These are phyloP conservation scores for Serrognathus titanus DNA, from an alignment of 2,888 invertebrate species.

Conservation along the genomic window DNA sequence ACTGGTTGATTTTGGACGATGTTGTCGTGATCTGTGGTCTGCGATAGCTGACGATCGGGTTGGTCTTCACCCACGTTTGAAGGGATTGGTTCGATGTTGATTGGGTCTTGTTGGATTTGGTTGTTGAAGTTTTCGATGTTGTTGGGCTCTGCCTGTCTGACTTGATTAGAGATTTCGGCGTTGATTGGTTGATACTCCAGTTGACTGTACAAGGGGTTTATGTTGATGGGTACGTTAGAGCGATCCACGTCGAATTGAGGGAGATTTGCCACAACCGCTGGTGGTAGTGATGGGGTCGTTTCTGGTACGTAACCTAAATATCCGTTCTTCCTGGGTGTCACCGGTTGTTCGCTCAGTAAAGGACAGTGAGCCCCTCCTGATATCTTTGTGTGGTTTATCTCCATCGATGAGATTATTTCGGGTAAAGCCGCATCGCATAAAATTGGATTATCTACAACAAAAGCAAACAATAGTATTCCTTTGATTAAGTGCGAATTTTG, in stretches of 20 bases:
- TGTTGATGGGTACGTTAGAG: slow-evolving; percentile 8
- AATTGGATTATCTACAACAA: slow-evolving; percentile 74
- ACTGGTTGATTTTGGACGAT: not conserved
- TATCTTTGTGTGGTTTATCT: slow-evolving; percentile 69
- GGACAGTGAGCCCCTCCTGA: slow-evolving; percentile 58
- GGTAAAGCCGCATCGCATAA: slow-evolving; percentile 71
- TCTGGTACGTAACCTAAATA: slow-evolving; percentile 39
- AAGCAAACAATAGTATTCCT: not conserved
- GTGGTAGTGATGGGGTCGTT: slow-evolving; percentile 1
- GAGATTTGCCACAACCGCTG: not conserved
- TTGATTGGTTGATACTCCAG: not conserved
- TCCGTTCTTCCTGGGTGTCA: slow-evolving; percentile 41
- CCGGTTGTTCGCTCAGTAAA: slow-evolving; percentile 43
- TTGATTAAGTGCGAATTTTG: not conserved
- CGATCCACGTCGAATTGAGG: not conserved
- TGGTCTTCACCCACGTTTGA: not conserved
- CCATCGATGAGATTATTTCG: slow-evolving; percentile 67
- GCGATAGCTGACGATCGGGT: not conserved
- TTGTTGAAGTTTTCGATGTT: slow-evolving; percentile 12
- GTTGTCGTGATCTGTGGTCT: not conserved
- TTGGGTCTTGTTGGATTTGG: slow-evolving; percentile 13
- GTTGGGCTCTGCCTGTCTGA: slow-evolving; percentile 8
- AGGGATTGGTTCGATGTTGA: not conserved
- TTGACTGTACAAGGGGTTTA: slow-evolving; percentile 14
- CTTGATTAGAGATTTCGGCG: slow-evolving; percentile 15